Evolutionary conservation across 2,113 vertebrate species (phyloP).

Genomic region (Chroicocephalus ridibundus): DNA sequence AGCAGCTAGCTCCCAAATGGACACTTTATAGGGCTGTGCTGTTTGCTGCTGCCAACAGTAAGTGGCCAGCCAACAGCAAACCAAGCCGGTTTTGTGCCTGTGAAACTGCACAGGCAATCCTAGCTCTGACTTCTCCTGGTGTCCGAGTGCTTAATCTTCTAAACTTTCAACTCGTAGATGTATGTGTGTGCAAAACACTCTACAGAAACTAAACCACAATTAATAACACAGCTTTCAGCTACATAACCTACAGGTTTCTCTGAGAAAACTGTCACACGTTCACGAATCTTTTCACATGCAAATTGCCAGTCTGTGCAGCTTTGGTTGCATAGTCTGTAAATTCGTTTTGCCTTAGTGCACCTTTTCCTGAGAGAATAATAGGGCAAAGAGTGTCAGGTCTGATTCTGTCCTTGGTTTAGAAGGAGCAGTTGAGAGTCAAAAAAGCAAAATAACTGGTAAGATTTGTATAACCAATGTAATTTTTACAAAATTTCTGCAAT

Average conservation of each 20-base stretch:
- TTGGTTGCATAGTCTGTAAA: background rate
- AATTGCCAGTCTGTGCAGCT: background rate
- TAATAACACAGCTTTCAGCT: background rate
- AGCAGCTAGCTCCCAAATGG: background rate
- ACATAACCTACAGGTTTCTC: background rate
- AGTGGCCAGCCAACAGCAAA: background rate
- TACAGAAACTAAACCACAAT: background rate
- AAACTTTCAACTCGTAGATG: background rate
- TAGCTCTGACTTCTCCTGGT: background rate
- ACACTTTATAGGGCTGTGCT: background rate
- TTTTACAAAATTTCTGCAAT: background rate
- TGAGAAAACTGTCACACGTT: background rate
- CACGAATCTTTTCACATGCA: background rate
- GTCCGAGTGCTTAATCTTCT: background rate
- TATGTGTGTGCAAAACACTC: background rate
- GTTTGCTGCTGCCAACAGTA: background rate
- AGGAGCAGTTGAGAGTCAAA: background rate
- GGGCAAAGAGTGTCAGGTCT: background rate
- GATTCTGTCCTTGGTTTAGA: background rate
- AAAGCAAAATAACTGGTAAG: background rate
- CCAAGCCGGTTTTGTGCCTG: background rate
- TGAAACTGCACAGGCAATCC: background rate
- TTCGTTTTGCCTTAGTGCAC: background rate
- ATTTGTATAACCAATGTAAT: background rate
- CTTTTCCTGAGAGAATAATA: background rate